A percentile compares a stretch with the other conserved stretches of the same genome.
These are phyloP conservation scores for Sinosuthora webbiana DNA, from an alignment of 2,113 vertebrate genomes.

Conservation along the genomic window DNA sequence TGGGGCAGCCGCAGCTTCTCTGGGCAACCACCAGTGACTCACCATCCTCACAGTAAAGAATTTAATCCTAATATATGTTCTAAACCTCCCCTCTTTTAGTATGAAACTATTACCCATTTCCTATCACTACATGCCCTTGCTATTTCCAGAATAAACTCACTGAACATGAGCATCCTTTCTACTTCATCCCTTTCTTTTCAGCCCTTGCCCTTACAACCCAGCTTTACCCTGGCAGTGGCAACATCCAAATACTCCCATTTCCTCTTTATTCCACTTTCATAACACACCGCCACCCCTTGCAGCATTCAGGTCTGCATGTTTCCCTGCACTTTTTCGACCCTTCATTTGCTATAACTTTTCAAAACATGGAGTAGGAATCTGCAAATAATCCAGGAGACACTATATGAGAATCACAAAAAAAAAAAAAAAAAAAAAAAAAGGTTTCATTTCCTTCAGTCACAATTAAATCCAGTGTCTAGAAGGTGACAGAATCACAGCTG, in stretches of 20 bases:
- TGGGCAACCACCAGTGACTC: background rate
- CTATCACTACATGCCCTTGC: background rate
- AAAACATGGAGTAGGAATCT: background rate
- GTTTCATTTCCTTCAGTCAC: background rate
- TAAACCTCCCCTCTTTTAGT: background rate
- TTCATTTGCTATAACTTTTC: background rate
- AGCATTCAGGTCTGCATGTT: background rate
- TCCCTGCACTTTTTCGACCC: background rate
- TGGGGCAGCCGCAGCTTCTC: background rate
- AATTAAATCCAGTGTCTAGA: background rate
- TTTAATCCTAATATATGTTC: background rate
- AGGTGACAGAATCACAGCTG: constrained; percentile 2
- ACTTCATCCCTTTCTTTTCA: background rate
- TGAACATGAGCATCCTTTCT: background rate
- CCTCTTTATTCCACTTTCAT: background rate
- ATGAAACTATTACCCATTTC: background rate
- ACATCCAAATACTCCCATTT: background rate
- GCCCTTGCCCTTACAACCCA: background rate
- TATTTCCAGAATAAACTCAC: background rate
- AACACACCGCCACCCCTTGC: background rate
- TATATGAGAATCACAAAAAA: background rate
- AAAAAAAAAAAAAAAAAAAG: background rate
- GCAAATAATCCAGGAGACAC: background rate
- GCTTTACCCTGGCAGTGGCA: background rate
- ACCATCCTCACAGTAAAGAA: background rate